Conservation (phyloP, 2,888 invertebrate species). For the Philereme vetulata region DNA sequence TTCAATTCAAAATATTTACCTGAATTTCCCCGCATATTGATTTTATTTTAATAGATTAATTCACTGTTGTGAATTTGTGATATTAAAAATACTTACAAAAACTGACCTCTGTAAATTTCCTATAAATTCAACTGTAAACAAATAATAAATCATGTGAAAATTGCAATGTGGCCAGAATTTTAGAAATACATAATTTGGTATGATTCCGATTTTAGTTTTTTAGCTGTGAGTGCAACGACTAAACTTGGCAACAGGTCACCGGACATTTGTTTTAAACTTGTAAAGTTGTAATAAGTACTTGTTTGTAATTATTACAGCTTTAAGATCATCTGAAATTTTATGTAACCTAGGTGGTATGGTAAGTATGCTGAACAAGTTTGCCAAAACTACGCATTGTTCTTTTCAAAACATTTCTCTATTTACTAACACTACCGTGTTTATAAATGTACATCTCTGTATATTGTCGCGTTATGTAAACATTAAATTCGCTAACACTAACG, state of each 20-base stretch:
- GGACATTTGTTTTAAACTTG: constrained; percentile 8
- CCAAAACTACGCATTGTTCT: constrained; percentile 57
- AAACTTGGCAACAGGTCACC: constrained; percentile 8
- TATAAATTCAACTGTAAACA: constrained; percentile 15
- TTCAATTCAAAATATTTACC: too few species aligned
- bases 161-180: constrained; percentile 10
- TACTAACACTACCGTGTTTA: constrained; percentile 62
- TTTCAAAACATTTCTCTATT: constrained; percentile 63
- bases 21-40: too few species aligned
- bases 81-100: not conserved
- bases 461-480: constrained; percentile 47
- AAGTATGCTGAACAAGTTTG: constrained; percentile 1
- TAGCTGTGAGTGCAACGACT: not conserved
- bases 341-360: too few species aligned
- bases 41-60: too few species aligned
- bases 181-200: too few species aligned
- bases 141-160: constrained; percentile 23
- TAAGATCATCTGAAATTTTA: too few species aligned
- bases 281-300: not conserved
- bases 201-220: too few species aligned
- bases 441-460: constrained; percentile 46
- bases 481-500: constrained; percentile 44
- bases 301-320: too few species aligned
- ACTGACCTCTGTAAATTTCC: constrained; percentile 12
- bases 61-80: not conserved